Percentiles rank a stretch among this genome's conserved stretches.
phyloP scores from a whole-genome alignment of 1,140 invertebrate species.

The Pogonus chalceus region DNA sequence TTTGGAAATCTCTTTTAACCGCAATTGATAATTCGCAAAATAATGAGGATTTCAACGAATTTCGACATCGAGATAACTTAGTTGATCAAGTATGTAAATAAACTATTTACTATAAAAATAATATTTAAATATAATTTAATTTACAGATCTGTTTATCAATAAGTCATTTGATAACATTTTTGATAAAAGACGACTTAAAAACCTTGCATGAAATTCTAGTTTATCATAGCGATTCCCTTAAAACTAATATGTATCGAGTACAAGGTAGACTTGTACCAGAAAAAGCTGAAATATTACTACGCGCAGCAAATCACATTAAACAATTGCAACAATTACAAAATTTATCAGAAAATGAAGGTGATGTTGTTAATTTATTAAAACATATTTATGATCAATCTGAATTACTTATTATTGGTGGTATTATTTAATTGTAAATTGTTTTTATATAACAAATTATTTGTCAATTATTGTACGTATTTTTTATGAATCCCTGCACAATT shows the following conservation, averaged over 20 bases:
- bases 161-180: conserved; percentile 23
- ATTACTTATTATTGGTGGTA: too few relatives aligned
- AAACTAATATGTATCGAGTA: conserved; percentile 21
- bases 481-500: too few relatives aligned
- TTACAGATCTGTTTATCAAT: conserved; percentile 28
- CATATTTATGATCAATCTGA: not conserved
- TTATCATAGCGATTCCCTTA: conserved; percentile 21
- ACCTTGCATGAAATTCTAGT: conserved; percentile 15
- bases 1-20: conserved; percentile 59
- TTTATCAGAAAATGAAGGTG: not conserved
- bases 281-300: conserved; percentile 22
- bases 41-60: conserved; percentile 68
- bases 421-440: too few relatives aligned
- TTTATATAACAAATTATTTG: too few relatives aligned
- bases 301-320: conserved; percentile 11
- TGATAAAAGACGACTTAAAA: conserved; percentile 22
- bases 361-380: not conserved
- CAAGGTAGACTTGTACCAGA: conserved; percentile 28
- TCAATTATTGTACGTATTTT: too few relatives aligned
- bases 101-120: too few relatives aligned
- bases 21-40: conserved; percentile 63
- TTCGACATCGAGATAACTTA: conserved; percentile 66
- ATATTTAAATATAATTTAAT: conserved; percentile 2
- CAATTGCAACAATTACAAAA: not conserved
- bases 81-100: conserved; percentile 48